Percentiles rank a stretch among this genome's conserved stretches.
Conservation (phyloP, 92 coral and sea anemone species). For the Heliopora coerulea region DNA sequence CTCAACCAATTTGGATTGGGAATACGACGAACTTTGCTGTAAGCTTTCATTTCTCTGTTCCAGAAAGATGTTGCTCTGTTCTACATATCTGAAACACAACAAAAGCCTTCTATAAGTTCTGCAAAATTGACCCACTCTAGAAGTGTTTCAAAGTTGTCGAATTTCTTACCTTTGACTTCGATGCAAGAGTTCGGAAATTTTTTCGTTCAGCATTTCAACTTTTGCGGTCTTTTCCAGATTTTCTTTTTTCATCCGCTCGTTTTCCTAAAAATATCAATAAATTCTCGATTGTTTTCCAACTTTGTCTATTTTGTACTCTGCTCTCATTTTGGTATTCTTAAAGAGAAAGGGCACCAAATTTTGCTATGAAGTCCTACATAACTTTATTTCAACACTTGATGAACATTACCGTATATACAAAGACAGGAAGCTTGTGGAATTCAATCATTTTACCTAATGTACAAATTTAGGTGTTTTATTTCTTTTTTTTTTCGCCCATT, state of each 20-base stretch:
- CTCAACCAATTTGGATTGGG: conserved; percentile 78
- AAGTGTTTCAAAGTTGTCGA: too few species aligned
- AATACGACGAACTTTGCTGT: conserved; percentile 82
- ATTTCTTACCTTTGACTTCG: conserved; percentile 77
- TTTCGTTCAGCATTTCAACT: conserved; percentile 77
- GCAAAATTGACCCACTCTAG: not conserved
- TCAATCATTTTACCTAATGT: too few species aligned
- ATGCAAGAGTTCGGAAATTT: conserved; percentile 86
- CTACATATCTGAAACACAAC: conserved; percentile 70
- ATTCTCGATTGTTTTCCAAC: not conserved
- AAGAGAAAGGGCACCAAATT: too few species aligned
- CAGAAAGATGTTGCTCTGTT: conserved; percentile 93
- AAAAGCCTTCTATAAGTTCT: not conserved
- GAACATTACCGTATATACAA: too few species aligned
- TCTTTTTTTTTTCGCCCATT: too few species aligned
- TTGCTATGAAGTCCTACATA: too few species aligned
- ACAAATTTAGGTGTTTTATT: too few species aligned
- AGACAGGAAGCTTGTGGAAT: too few species aligned
- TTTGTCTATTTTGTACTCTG: too few species aligned
- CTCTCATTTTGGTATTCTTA: too few species aligned
- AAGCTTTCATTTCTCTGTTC: conserved; percentile 92
- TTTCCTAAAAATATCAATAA: conserved; percentile 62
- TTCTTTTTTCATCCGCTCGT: conserved; percentile 84
- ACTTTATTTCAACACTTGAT: too few species aligned
- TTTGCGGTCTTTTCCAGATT: conserved; percentile 71